Evolutionary conservation across 2,888 invertebrate species (phyloP).

Genomic region (Pecten maximus): DNA sequence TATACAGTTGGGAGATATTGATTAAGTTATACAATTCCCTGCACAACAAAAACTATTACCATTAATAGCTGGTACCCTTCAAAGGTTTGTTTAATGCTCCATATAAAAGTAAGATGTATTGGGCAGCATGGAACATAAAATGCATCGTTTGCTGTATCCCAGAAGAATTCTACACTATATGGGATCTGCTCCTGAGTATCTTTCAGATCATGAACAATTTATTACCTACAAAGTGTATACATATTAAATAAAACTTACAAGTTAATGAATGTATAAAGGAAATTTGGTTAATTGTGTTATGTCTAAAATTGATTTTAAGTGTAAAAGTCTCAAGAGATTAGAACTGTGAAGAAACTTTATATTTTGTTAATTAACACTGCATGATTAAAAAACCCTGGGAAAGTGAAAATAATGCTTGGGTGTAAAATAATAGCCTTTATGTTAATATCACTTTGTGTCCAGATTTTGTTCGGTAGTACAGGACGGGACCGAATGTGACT

Average conservation of each 20-base stretch:
- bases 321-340: too few species aligned
- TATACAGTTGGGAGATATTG: neutral
- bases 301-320: too few species aligned
- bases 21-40: neutral
- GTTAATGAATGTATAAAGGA: neutral
- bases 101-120: constrained; percentile 10
- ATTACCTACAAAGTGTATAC: neutral
- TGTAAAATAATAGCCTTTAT: too few species aligned
- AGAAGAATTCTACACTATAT: neutral
- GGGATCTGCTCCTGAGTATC: neutral
- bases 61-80: neutral
- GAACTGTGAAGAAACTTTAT: too few species aligned
- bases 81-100: neutral
- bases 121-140: neutral
- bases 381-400: too few species aligned
- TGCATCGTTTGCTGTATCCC: neutral
- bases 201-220: neutral
- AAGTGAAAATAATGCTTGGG: too few species aligned
- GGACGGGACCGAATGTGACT: too few species aligned
- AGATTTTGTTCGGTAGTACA: too few species aligned
- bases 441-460: too few species aligned
- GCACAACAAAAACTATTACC: neutral
- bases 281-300: too few species aligned
- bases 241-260: neutral
- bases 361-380: too few species aligned